A percentile compares a stretch with the other conserved stretches of the same genome.
phyloP scores from a whole-genome alignment of 2,888 invertebrate genomes.

The Dexiosoma caninum region DNA sequence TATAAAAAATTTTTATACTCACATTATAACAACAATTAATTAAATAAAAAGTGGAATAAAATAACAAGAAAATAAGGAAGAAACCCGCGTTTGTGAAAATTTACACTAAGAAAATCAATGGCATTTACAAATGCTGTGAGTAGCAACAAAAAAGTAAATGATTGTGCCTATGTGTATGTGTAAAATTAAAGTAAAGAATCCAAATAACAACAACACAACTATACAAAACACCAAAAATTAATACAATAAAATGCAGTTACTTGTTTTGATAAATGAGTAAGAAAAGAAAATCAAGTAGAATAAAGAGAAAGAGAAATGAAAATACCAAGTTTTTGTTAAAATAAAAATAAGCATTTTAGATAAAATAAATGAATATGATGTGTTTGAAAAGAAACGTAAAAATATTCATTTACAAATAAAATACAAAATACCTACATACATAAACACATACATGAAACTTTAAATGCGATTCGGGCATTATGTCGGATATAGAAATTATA shows the following conservation, averaged over 20 bases:
- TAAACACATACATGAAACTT: neutral
- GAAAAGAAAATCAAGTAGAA: conserved; percentile 14
- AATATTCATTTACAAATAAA: neutral
- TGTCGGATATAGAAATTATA: conserved; percentile 71
- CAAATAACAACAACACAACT: conserved; percentile 2
- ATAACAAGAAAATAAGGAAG: neutral
- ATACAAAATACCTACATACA: neutral
- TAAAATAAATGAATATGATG: too few species aligned
- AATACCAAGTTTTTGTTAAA: conserved; percentile 5
- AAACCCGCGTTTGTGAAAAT: neutral
- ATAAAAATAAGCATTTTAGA: neutral
- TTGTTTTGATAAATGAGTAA: conserved; percentile 44
- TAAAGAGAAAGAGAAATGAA: conserved; percentile 14
- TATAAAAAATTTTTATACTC: too few species aligned
- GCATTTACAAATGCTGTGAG: neutral
- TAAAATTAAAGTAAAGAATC: conserved; percentile 1
- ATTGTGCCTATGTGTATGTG: neutral
- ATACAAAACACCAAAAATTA: neutral
- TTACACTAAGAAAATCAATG: neutral
- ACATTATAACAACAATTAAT: neutral
- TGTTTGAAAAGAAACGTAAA: too few species aligned
- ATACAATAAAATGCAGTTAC: conserved; percentile 53
- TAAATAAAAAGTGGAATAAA: neutral
- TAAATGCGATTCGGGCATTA: conserved; percentile 1
- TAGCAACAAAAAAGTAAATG: neutral